Evolutionary conservation across 2,113 vertebrate genomes (phyloP).

Genomic region (Phalacrocorax carbo): DNA sequence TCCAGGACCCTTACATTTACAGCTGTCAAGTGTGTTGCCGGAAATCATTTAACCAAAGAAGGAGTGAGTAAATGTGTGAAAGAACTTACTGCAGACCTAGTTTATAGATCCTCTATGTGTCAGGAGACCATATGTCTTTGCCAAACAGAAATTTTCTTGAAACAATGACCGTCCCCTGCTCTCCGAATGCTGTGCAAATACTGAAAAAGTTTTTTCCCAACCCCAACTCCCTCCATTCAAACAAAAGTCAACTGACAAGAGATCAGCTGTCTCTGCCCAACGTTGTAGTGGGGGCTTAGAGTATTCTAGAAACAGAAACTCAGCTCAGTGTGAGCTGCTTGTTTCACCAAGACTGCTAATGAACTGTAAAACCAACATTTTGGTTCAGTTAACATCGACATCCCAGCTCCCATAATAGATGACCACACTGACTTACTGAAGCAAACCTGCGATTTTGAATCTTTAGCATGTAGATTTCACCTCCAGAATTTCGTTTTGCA

Average conservation of each 20-base stretch:
- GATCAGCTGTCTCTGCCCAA: not conserved
- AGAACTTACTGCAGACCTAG: not conserved
- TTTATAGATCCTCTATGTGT: not conserved
- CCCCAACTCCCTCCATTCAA: not conserved
- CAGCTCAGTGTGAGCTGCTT: constrained; percentile 29
- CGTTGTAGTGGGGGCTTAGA: not conserved
- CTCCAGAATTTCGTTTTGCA: not conserved
- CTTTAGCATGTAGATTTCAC: not conserved
- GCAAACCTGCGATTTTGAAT: not conserved
- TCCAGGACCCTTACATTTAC: not conserved
- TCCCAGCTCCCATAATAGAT: not conserved
- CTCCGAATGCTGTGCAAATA: not conserved
- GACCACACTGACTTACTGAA: not conserved
- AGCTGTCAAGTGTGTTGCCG: not conserved
- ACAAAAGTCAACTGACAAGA: not conserved
- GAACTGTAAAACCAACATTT: constrained; percentile 64
- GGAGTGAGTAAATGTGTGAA: not conserved
- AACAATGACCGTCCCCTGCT: not conserved
- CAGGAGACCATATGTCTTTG: not conserved
- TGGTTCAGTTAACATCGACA: constrained; percentile 44
- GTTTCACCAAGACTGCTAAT: constrained; percentile 33
- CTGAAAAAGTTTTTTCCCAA: not conserved
- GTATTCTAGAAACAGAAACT: constrained; percentile 30
- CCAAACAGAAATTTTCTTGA: constrained; percentile 14
- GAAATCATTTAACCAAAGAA: constrained; percentile 35